These are phyloP conservation scores for Limosa lapponica DNA, from an alignment of 2,797 vertebrate species.

Conservation along the genomic window DNA sequence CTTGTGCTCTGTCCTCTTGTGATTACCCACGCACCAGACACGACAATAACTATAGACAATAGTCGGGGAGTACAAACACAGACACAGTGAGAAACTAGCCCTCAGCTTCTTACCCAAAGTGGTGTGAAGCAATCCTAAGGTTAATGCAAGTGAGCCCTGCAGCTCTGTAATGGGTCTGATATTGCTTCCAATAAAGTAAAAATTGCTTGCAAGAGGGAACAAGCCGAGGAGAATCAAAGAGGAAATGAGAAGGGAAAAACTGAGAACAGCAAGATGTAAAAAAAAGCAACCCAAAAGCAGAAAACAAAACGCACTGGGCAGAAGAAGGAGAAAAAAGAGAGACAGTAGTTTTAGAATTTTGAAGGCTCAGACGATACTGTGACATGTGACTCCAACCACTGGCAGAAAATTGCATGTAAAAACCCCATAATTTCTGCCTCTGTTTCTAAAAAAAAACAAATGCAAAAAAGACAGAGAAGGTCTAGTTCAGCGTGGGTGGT, in stretches of 20 bases:
- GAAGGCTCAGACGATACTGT: neutral
- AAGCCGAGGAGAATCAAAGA: neutral
- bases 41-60: neutral
- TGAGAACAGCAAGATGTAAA: neutral
- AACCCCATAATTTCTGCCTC: neutral
- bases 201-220: constrained; percentile 16
- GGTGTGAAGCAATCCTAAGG: neutral
- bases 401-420: neutral
- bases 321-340: neutral
- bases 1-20: neutral
- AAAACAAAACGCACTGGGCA: neutral
- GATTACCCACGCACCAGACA: neutral
- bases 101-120: neutral
- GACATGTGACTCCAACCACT: neutral
- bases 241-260: neutral
- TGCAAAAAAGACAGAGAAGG: neutral
- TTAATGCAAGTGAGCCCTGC: neutral
- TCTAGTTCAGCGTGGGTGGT: neutral
- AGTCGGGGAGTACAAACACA: neutral
- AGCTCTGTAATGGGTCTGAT: neutral
- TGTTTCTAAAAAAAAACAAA: neutral
- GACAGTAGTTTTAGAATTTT: neutral
- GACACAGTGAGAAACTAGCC: neutral
- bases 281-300: neutral
- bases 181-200: constrained; percentile 35